A percentile compares a stretch with the other conserved stretches of the same genome.
Evolutionary conservation across 2,888 invertebrate genomes (phyloP).

Genomic region (Latheticus oryzae): DNA sequence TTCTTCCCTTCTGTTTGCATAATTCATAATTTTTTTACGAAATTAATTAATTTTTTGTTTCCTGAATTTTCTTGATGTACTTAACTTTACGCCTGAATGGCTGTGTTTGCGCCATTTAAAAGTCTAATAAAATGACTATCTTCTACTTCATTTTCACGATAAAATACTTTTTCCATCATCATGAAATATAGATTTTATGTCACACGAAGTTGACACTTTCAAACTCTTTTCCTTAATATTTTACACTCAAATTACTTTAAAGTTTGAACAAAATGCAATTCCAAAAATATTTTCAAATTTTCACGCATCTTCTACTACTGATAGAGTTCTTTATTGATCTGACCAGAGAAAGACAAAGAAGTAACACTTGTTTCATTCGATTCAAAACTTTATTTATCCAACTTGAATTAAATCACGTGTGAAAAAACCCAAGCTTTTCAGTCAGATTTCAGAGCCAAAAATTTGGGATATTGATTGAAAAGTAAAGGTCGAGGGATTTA

Average conservation of each 20-base stretch:
- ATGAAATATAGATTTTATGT: constrained; percentile 28
- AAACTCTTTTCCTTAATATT: constrained; percentile 24
- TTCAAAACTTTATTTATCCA: constrained; percentile 11
- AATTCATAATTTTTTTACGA: no score
- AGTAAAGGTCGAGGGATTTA: constrained; percentile 1
- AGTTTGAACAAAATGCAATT: constrained; percentile 33
- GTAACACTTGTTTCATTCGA: no score
- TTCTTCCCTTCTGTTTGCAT: no score
- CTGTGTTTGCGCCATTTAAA: constrained; percentile 15
- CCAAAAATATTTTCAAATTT: constrained; percentile 12
- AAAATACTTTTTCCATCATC: constrained; percentile 11
- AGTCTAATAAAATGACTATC: constrained; percentile 19
- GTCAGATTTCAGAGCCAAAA: constrained; percentile 11
- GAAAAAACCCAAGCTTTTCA: constrained; percentile 7
- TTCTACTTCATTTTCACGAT: constrained; percentile 3
- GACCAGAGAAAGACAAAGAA: neutral
- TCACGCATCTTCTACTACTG: constrained; percentile 13
- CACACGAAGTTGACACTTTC: constrained; percentile 1
- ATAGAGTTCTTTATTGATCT: constrained; percentile 1
- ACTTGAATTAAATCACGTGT: constrained; percentile 20
- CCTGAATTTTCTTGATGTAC: constrained; percentile 5
- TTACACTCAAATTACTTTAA: constrained; percentile 29
- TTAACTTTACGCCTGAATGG: constrained; percentile 7
- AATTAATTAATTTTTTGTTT: constrained; percentile 8
- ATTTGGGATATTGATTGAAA: constrained; percentile 15